Evolutionary conservation across 2,888 invertebrate species (phyloP), one percentile per base, ranked within the genome.

Genomic region (Spialia ferax): DNA sequence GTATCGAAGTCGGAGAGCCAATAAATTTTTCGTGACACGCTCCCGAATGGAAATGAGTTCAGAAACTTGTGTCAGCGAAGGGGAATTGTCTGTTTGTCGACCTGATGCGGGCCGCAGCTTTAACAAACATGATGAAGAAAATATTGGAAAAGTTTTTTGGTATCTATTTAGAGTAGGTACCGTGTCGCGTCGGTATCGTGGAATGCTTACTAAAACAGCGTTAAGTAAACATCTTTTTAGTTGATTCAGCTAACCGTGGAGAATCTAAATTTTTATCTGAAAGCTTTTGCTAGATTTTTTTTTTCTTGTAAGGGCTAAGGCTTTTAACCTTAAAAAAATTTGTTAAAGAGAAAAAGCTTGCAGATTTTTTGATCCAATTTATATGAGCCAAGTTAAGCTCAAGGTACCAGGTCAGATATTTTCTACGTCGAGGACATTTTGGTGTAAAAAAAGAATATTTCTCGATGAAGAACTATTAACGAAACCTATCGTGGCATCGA

Each of bases 111-210:
- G 75, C 73, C 76, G 73, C 76, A 72, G 84, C 86, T 82, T 86
- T 89, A 85, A 88, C 85, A 85, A 85, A 86, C 83, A 80, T 84
- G 85, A 89, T 88, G 86, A 86, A 87, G 89, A 89, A 88, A 89
- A 90, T 91, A 91, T 91, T 89, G 87, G 86, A 83, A 88, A 91
- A 91, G 85, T 90, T 91, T 81, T 60, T 22, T 1, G 13, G 13
- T 42, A 42, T 42, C 13, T 42, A n/a, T 42, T 23, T 50, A 50
- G 22, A 13, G 50, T n/a, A n/a, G n/a, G n/a, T 13, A 13, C n/a
- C 13, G 22, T 23, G 23, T 7, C 6, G 7, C 50, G 50, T 13
- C 8, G 4, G 20, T 50, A 15, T 50, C 23, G 23, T 23, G 23
- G 13, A 13, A 52, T 52, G 45, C 20, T 45, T 52, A 23, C 52